Evolutionary conservation across 2,113 vertebrate species (phyloP).

Genomic region (Micromys minutus): DNA sequence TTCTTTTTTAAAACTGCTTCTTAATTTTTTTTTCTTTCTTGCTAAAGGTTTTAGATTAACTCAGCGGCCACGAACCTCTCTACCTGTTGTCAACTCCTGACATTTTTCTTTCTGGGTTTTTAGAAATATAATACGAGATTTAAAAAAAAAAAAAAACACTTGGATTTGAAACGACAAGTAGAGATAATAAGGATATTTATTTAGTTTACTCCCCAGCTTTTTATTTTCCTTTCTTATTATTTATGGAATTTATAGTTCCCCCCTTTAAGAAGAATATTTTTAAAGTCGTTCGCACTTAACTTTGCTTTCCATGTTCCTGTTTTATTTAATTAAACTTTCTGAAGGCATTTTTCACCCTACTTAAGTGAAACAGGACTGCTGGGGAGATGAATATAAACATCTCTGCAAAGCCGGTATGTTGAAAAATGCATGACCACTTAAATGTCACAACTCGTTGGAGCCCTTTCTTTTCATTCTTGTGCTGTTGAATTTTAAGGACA

Average conservation of each 20-base stretch:
- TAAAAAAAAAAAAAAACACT: slow-evolving; percentile 74
- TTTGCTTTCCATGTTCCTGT: slow-evolving; percentile 64
- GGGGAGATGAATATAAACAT: slow-evolving; percentile 75
- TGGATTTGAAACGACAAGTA: slow-evolving; percentile 62
- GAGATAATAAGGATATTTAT: slow-evolving; percentile 74
- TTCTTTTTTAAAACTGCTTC: slow-evolving; percentile 29
- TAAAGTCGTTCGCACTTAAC: slow-evolving; percentile 52
- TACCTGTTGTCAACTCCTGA: slow-evolving; percentile 50
- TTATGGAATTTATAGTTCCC: slow-evolving; percentile 55
- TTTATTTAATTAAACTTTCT: slow-evolving; percentile 76
- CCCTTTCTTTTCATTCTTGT: slow-evolving; percentile 67
- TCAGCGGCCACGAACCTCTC: slow-evolving; percentile 55
- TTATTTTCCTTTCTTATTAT: slow-evolving; percentile 56
- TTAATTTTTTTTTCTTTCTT: slow-evolving; percentile 48
- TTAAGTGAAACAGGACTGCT: slow-evolving; percentile 71
- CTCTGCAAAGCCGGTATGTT: slow-evolving; percentile 75
- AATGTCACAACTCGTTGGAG: slow-evolving; percentile 75
- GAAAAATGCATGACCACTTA: slow-evolving; percentile 80
- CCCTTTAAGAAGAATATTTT: neutral
- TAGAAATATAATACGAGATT: slow-evolving; percentile 74
- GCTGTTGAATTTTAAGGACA: slow-evolving; percentile 70
- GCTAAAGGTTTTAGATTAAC: slow-evolving; percentile 64
- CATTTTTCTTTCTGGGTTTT: slow-evolving; percentile 77
- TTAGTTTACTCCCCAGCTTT: slow-evolving; percentile 61
- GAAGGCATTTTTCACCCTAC: slow-evolving; percentile 62